Percentiles rank a stretch among this genome's conserved stretches.
phyloP scores from a whole-genome alignment of 2,797 vertebrate genomes.

The Betta splendens region DNA sequence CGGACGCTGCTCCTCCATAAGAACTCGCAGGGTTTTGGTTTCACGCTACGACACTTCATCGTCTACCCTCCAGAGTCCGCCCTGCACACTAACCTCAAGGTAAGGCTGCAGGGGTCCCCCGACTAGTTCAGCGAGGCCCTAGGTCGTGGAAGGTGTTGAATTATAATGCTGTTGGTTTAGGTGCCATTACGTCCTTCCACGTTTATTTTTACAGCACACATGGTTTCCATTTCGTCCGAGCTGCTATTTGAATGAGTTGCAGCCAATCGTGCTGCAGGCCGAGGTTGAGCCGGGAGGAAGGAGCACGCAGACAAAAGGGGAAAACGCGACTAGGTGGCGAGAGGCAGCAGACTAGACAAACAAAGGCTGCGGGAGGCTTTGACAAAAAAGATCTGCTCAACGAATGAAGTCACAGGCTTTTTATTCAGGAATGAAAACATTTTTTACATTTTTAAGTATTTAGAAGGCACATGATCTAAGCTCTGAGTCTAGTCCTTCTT shows the following conservation, averaged over 20 bases:
- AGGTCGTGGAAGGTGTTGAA: slow-evolving; percentile 1
- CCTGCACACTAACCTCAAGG: slow-evolving; percentile 88
- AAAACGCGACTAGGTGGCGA: slow-evolving; percentile 21
- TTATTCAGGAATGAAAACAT: background rate
- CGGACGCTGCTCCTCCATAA: slow-evolving; percentile 90
- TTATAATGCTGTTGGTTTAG: background rate
- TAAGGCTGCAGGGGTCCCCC: slow-evolving; percentile 55
- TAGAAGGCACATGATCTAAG: background rate
- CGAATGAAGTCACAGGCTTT: background rate
- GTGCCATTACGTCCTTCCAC: background rate
- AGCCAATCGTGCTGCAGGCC: slow-evolving; percentile 2
- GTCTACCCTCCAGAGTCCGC: slow-evolving; percentile 96
- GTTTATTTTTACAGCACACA: slow-evolving; percentile 33
- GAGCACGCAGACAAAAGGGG: slow-evolving; percentile 21
- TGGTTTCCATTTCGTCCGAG: slow-evolving; percentile 40
- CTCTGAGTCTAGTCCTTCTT: slow-evolving; percentile 21
- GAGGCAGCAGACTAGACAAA: slow-evolving; percentile 14
- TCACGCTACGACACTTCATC: slow-evolving; percentile 97
- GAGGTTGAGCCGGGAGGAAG: slow-evolving; percentile 24
- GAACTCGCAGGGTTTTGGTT: slow-evolving; percentile 92
- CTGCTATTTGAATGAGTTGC: slow-evolving; percentile 20
- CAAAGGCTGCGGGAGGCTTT: background rate
- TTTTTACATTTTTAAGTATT: background rate
- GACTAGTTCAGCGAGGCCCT: background rate
- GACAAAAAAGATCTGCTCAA: slow-evolving; percentile 5